Base-by-base conservation (phyloP, 2,797 vertebrate genomes). In the Gallinago nigripennis region DNA sequence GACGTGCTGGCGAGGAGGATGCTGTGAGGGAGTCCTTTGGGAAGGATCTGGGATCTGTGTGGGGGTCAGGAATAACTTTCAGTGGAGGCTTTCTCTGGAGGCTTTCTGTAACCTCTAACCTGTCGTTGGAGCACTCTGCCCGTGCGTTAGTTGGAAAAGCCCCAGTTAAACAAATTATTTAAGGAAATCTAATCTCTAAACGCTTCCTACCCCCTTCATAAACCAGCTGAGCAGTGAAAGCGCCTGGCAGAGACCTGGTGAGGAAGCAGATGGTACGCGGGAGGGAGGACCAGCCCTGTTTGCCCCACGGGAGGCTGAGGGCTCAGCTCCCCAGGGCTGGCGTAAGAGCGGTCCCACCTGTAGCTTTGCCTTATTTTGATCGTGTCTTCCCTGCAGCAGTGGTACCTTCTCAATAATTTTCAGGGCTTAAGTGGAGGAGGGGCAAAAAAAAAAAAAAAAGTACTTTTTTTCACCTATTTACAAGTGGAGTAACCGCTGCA, bases 181-280 rank as follows among this genome's bases (percentile, higher is more conserved):
- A 16, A 68, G 68, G 88, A 87, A 83, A 65, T 75, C 68, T 87
- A 68, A 92, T 85, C 81, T 92, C 31, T 39, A 7, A 77, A 35
- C 0, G 1, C 66, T 71, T 83, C 61, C 61, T 88, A 23, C 8
- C 41, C 53, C 58, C 3, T 24, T 95, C 85, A 54, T 86, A 83
- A 85, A 91, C 19, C 80, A 91, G 88, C 28, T 3, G 3, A 81
- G 80, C 2, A 56, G 82, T 50, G 28, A 68, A 80, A 53, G 81
- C 48, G 7, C 0, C 0, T 4, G 1, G 30, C 2, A 0, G 69
- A 33, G 58, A 31, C 31, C 3, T 0, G 19, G 61, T 2, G 1
- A 27, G 70, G 92, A 53, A 73, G 94, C 93, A 96, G 88, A 31
- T 93, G 92, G 94, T 53, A 69, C 1, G 0, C 37, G 9, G 7